These are phyloP conservation scores for Smithornis capensis DNA, from an alignment of 2,113 vertebrate species.

Conservation along the genomic window DNA sequence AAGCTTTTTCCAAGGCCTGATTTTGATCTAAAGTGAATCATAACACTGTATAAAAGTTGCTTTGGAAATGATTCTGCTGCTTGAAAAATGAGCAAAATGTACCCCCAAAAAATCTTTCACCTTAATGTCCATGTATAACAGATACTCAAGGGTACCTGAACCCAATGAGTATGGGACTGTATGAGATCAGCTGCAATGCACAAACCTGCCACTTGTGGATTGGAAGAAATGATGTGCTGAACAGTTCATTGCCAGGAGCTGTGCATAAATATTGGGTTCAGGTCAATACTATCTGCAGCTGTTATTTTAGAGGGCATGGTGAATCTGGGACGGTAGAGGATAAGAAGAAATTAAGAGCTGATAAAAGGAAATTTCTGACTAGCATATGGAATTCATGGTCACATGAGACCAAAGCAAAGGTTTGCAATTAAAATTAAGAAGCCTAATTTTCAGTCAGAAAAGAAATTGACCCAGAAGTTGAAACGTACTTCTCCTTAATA, in stretches of 20 bases:
- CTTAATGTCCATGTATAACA: background rate
- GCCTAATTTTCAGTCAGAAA: background rate
- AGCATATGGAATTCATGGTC: background rate
- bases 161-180: background rate
- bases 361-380: background rate
- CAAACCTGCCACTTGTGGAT: background rate
- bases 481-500: background rate
- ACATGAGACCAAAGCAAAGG: background rate
- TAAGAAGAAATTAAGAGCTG: background rate
- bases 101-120: background rate
- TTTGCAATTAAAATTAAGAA: conserved; percentile 1
- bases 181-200: background rate
- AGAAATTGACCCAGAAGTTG: background rate
- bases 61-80: background rate
- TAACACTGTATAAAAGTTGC: background rate
- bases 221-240: background rate
- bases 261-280: background rate
- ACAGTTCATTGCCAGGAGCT: background rate
- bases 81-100: background rate
- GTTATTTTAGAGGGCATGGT: background rate
- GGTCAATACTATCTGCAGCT: background rate
- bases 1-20: background rate
- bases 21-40: background rate
- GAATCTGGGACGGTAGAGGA: background rate
- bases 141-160: background rate